A percentile compares a stretch with the other conserved stretches of the same genome.
Conservation (phyloP, 2,797 vertebrate genomes). For the Hippocampus kuda region DNA sequence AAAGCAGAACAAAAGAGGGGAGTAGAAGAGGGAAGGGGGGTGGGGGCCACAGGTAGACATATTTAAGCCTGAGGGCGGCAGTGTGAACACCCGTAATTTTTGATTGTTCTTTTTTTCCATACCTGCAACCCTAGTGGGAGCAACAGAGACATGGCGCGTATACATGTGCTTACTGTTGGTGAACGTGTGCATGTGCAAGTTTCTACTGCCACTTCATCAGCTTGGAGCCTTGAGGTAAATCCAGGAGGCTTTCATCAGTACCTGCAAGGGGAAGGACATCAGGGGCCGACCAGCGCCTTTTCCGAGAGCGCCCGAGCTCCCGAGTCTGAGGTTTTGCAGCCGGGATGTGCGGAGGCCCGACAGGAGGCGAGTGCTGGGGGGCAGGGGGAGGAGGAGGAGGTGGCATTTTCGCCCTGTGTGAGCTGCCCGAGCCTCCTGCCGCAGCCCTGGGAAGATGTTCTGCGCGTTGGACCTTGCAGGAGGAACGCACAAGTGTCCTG, state of each 20-base stretch:
- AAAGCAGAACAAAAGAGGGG: slow-evolving; percentile 8
- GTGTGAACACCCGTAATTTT: slow-evolving; percentile 49
- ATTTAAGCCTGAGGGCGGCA: slow-evolving; percentile 37
- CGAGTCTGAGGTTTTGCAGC: slow-evolving; percentile 36
- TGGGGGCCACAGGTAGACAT: slow-evolving; percentile 11
- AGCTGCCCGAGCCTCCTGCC: slow-evolving; percentile 37
- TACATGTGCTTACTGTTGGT: slow-evolving; percentile 45
- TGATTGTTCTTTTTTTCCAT: slow-evolving; percentile 41
- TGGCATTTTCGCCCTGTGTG: slow-evolving; percentile 55
- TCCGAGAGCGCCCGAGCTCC: slow-evolving; percentile 53
- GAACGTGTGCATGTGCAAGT: slow-evolving; percentile 43
- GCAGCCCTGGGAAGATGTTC: slow-evolving; percentile 34
- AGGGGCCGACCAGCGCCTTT: slow-evolving; percentile 72
- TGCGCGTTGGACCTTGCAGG: slow-evolving; percentile 43
- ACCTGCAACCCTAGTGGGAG: slow-evolving; percentile 64
- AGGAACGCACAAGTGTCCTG: slow-evolving; percentile 38
- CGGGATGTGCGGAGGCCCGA: slow-evolving; percentile 18
- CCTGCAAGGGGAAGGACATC: slow-evolving; percentile 49
- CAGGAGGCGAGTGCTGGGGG: slow-evolving; percentile 37
- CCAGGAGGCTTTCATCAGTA: slow-evolving; percentile 52
- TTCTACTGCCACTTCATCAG: slow-evolving; percentile 68
- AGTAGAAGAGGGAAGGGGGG: neutral
- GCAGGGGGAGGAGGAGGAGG: slow-evolving; percentile 60
- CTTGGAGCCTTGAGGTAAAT: slow-evolving; percentile 74
- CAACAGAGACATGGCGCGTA: slow-evolving; percentile 65